Percentiles rank a stretch among this genome's conserved stretches.
Conservation (phyloP, 2,888 invertebrate genomes). For the Drosophila nigritarsus region DNA sequence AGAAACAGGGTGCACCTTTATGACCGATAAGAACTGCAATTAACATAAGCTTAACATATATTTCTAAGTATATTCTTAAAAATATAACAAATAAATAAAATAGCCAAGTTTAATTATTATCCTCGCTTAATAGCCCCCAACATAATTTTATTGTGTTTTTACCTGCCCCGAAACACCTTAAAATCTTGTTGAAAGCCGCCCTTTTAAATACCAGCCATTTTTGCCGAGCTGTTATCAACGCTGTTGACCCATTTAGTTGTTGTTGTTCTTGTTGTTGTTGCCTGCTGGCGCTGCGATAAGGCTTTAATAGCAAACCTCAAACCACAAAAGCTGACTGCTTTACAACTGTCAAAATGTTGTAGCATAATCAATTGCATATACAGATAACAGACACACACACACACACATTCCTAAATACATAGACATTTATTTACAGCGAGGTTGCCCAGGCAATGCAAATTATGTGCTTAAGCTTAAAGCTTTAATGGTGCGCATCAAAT, state of each 20-base stretch:
- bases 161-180: constrained; percentile 35
- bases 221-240: constrained; percentile 42
- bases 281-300: constrained; percentile 60
- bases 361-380: constrained; percentile 57
- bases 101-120: background rate
- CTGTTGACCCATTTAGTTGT: constrained; percentile 70
- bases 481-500: constrained; percentile 71
- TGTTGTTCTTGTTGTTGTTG: constrained; percentile 23
- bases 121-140: background rate
- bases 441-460: constrained; percentile 55
- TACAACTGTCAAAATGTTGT: constrained; percentile 31
- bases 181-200: constrained; percentile 49
- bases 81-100: background rate
- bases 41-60: background rate
- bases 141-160: constrained; percentile 3
- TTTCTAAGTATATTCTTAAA: background rate
- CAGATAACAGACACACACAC: constrained; percentile 13
- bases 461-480: constrained; percentile 53
- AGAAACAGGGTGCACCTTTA: background rate
- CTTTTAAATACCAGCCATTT: constrained; percentile 1
- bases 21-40: background rate
- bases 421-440: constrained; percentile 5
- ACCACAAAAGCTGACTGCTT: constrained; percentile 6
- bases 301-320: constrained; percentile 30
- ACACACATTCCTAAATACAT: constrained; percentile 6